A percentile compares a stretch with the other conserved stretches of the same genome.
phyloP scores from a whole-genome alignment of 2,888 invertebrate genomes.

The Macrosiphum euphorbiae region DNA sequence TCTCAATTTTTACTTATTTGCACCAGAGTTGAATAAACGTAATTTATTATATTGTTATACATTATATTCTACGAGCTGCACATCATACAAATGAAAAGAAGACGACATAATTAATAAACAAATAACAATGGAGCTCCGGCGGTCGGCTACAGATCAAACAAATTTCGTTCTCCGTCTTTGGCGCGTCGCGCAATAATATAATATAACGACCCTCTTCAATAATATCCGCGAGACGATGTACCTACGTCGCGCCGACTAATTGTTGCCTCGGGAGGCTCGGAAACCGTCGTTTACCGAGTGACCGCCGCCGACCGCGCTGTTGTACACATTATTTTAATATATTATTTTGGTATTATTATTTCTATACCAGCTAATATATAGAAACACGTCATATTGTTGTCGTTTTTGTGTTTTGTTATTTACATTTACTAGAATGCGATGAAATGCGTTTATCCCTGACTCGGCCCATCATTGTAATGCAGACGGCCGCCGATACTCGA shows the following conservation, averaged over 20 bases:
- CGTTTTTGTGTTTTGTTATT: background rate
- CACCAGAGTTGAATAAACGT: background rate
- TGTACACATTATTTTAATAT: background rate
- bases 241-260: conserved; percentile 25
- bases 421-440: background rate
- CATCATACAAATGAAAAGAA: conserved; percentile 34
- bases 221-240: background rate
- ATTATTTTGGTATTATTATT: background rate
- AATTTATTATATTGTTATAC: background rate
- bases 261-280: conserved; percentile 3
- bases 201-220: conserved; percentile 35
- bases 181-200: conserved; percentile 18
- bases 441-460: background rate
- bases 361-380: background rate
- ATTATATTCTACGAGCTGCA: background rate
- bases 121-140: conserved; percentile 27
- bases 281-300: background rate
- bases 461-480: background rate
- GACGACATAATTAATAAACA: conserved; percentile 53
- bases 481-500: background rate
- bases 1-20: background rate
- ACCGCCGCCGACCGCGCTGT: background rate
- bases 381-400: background rate
- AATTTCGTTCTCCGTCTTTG: background rate
- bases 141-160: conserved; percentile 45